Evolutionary conservation across 2,797 vertebrate genomes (phyloP), one percentile per base, ranked within the genome.

Genomic region (Hafferia zeledoni): DNA sequence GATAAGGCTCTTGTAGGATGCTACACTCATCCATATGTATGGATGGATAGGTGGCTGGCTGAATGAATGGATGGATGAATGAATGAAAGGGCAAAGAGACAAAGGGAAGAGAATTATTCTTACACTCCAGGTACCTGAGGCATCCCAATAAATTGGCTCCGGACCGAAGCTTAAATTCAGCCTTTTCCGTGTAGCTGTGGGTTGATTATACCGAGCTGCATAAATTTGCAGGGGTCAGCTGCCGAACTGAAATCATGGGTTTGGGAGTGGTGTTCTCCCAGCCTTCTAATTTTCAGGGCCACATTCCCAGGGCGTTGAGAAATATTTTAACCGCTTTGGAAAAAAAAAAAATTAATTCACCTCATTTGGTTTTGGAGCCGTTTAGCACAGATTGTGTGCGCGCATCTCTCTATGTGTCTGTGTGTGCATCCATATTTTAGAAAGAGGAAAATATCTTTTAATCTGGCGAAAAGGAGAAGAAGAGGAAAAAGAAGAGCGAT

Each of bases 1-100:
- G 68, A 87, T 92, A 89, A 89, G 61, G 89, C 80, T 90, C 77
- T 78, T 80, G 60, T 77, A 71, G 83, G 92, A 94, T 88, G 91
- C 76, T 83, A 39, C 81, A 63, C 87, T 87, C 89, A 94, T 93
- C 93, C 77, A 24, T 24, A 76, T 65, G 95, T 93, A 74, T 79
- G 80, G 75, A 63, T 19, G 93, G 87, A 69, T 80, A 69, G 61
- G 37, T 50, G 60, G 52, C 57, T 77, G 85, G 3, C 70, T 22
- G 86, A 35, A 91, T 11, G 83, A 16, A 64, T 31, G 84, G 7
- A 72, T 33, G 47, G 16, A 85, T 30, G 84, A 31, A 91, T 71
- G 84, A 49, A 93, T 92, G 93, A 68, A 85, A 80, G 83, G 64
- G 84, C 64, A 83, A 72, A 80, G 55, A 94, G 79, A 92, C 92